These are phyloP conservation scores for Tympanuchus pallidicinctus DNA, from an alignment of 2,113 vertebrate genomes.

Conservation along the genomic window DNA sequence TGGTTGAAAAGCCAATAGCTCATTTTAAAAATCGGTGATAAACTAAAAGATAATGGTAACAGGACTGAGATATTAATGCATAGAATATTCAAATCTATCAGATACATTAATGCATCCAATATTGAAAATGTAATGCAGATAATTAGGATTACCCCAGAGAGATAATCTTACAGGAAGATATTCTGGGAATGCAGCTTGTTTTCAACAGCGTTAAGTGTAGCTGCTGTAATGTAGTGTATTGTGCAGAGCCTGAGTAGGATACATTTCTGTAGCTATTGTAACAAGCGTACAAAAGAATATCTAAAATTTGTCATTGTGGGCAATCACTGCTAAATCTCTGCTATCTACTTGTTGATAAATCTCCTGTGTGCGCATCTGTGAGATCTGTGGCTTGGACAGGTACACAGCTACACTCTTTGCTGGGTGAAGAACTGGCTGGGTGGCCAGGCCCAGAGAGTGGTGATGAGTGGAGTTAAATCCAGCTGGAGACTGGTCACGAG, in stretches of 20 bases:
- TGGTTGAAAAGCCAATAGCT: not conserved
- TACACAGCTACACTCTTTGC: too few species aligned
- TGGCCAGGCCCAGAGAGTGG: too few species aligned
- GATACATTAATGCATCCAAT: not conserved
- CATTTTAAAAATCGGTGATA: not conserved
- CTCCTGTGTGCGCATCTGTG: not conserved
- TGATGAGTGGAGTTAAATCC: too few species aligned
- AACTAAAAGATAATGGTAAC: not conserved
- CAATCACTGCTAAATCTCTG: conserved; percentile 10
- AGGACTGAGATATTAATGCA: not conserved
- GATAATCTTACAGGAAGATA: not conserved
- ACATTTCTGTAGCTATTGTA: conserved; percentile 10
- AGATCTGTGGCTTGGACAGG: too few species aligned
- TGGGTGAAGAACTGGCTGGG: too few species aligned
- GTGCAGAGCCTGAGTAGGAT: not conserved
- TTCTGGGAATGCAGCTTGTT: rapidly evolving
- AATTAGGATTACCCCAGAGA: not conserved
- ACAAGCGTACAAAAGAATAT: not conserved
- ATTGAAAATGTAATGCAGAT: not conserved
- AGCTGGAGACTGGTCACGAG: too few species aligned
- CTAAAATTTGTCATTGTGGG: conserved; percentile 21
- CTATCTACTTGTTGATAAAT: not conserved
- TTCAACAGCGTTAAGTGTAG: not conserved
- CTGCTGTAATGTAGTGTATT: not conserved
- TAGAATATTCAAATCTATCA: not conserved